Evolutionary conservation across 92 coral and sea anemone species (phyloP).

Genomic region (Siderastrea siderea): DNA sequence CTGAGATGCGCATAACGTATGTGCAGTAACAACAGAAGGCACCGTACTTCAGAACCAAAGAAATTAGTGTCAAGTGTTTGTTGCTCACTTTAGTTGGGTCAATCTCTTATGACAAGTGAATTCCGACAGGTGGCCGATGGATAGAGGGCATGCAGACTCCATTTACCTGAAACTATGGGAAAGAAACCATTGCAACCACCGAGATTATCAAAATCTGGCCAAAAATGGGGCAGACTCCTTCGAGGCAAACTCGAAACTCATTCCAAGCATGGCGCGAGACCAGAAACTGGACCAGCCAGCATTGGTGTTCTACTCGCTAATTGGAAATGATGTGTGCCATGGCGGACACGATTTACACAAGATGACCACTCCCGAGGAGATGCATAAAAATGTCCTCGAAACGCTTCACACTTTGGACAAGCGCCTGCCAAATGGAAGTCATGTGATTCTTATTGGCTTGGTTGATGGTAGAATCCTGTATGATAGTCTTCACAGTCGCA

Average conservation of each 20-base stretch:
- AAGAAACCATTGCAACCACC: constrained; percentile 95
- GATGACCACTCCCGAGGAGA: constrained; percentile 95
- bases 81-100: not conserved
- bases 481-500: constrained; percentile 87
- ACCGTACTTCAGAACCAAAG: not conserved
- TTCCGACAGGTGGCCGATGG: constrained; percentile 82
- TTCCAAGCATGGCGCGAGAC: constrained; percentile 84
- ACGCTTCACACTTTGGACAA: constrained; percentile 79
- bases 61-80: not conserved
- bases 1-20: too few relatives aligned
- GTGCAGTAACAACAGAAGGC: too few relatives aligned
- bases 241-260: constrained; percentile 76
- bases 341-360: constrained; percentile 55
- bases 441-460: constrained; percentile 85
- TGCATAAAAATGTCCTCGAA: constrained; percentile 83
- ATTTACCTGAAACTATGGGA: constrained; percentile 86
- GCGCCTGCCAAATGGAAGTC: constrained; percentile 89
- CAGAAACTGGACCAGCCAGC: constrained; percentile 88
- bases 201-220: constrained; percentile 97
- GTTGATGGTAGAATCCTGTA: constrained; percentile 90
- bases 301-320: constrained; percentile 85
- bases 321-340: constrained; percentile 98
- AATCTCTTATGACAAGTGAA: not conserved
- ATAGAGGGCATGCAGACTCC: constrained; percentile 89
- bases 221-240: constrained; percentile 99